Evolutionary conservation across 2,797 vertebrate species (phyloP).

Genomic region (Tiaroga cobitis): DNA sequence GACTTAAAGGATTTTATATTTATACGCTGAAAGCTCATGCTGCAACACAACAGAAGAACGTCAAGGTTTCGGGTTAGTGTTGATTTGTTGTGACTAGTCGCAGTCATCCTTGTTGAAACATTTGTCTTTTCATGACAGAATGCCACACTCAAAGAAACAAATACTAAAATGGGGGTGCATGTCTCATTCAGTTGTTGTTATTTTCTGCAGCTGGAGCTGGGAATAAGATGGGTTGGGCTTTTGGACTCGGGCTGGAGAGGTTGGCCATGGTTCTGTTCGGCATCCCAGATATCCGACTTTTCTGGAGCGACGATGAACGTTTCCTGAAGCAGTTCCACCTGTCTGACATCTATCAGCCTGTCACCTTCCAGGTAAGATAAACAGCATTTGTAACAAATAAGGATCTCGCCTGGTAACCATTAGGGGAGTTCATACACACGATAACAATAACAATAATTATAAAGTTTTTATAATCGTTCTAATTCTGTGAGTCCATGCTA

Average conservation of each 20-base stretch:
- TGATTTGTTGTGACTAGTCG: conserved; percentile 1
- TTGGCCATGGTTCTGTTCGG: conserved; percentile 91
- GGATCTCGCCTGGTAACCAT: neutral
- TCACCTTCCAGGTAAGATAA: conserved; percentile 87
- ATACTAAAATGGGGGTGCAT: neutral
- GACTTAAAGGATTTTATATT: neutral
- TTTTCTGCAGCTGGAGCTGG: conserved; percentile 81
- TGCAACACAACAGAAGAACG: neutral
- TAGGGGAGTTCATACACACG: neutral
- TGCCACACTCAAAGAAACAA: conserved; percentile 17
- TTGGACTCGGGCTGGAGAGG: conserved; percentile 92
- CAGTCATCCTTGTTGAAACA: neutral
- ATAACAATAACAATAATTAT: neutral
- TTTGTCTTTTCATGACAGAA: neutral
- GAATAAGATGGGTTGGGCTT: conserved; percentile 92
- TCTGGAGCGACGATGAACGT: conserved; percentile 91
- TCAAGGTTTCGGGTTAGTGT: neutral
- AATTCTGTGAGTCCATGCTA: no score
- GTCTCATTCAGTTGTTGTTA: neutral
- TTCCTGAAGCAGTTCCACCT: conserved; percentile 89
- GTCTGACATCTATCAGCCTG: conserved; percentile 78
- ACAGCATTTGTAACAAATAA: neutral
- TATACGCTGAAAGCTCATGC: neutral
- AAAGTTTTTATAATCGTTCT: neutral
- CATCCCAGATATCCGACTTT: conserved; percentile 93